phyloP scores from a whole-genome alignment of 1,140 invertebrate species.

The Nasonia longicornis region DNA sequence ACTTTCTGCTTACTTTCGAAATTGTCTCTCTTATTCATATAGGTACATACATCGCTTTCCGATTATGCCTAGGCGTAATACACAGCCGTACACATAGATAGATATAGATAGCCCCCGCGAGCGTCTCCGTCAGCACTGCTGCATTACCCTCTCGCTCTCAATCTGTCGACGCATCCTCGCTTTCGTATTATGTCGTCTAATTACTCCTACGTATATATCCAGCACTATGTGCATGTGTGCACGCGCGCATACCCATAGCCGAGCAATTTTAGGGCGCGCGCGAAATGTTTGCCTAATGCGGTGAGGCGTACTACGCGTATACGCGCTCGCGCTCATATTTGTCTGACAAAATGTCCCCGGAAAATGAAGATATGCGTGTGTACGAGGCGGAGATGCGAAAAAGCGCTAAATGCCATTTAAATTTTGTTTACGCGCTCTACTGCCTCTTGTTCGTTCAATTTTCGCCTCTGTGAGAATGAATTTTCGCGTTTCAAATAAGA shows the following conservation, averaged over 20 bases:
- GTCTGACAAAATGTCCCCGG: not conserved
- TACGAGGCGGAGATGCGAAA: not conserved
- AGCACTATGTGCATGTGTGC: not conserved
- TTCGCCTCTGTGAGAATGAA: too few relatives aligned
- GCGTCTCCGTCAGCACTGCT: not conserved
- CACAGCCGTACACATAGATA: not conserved
- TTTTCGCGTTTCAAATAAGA: too few relatives aligned
- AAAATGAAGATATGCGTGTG: constrained; percentile 32
- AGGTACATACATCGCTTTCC: not conserved
- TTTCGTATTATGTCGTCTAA: constrained; percentile 32
- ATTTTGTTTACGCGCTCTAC: too few relatives aligned
- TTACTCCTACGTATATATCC: constrained; percentile 10
- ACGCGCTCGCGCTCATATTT: constrained; percentile 5
- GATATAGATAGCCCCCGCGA: not conserved
- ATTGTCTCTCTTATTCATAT: not conserved
- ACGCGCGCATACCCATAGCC: not conserved
- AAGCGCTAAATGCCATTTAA: not conserved
- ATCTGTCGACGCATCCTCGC: constrained; percentile 27
- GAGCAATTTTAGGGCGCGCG: constrained; percentile 22
- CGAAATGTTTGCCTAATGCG: constrained; percentile 30
- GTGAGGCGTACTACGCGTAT: not conserved
- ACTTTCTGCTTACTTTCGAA: constrained; percentile 6
- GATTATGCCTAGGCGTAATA: not conserved
- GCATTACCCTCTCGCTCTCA: constrained; percentile 26
- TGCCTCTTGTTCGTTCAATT: too few relatives aligned